Conservation (phyloP, 2,113 vertebrate genomes). For the Lophius piscatorius region DNA sequence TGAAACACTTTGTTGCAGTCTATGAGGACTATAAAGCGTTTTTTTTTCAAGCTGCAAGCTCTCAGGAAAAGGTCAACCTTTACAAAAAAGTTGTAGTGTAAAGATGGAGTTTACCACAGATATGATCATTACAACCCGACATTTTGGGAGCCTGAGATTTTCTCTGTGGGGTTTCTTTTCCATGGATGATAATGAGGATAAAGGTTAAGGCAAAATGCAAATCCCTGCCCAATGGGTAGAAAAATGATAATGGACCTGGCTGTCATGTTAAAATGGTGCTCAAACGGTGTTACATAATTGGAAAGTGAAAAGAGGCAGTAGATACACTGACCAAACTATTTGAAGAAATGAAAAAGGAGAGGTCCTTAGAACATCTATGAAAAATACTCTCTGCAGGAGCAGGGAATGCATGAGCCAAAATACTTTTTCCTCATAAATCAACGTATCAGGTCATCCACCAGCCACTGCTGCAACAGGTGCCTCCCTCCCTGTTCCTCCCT, state of each 20-base stretch:
- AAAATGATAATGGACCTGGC: not conserved
- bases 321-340: constrained; percentile 12
- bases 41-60: constrained; percentile 18
- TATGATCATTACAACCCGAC: not conserved
- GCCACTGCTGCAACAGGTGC: constrained; percentile 57
- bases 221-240: not conserved
- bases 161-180: not conserved
- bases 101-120: not conserved
- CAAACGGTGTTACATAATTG: not conserved
- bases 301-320: not conserved
- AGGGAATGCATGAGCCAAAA: constrained; percentile 21
- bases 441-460: constrained; percentile 47
- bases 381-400: constrained; percentile 48
- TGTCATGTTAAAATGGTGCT: not conserved
- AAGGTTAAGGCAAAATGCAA: not conserved
- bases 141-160: not conserved
- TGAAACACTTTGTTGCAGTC: too few relatives aligned
- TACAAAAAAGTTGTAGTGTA: not conserved
- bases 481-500: constrained; percentile 29
- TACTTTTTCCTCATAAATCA: constrained; percentile 50
- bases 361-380: constrained; percentile 53
- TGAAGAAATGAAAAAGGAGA: constrained; percentile 16
- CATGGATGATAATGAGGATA: not conserved
- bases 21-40: too few relatives aligned
- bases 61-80: constrained; percentile 5